These are phyloP conservation scores for Pyrocoelia pectoralis DNA, from an alignment of 2,888 invertebrate genomes.

Conservation along the genomic window DNA sequence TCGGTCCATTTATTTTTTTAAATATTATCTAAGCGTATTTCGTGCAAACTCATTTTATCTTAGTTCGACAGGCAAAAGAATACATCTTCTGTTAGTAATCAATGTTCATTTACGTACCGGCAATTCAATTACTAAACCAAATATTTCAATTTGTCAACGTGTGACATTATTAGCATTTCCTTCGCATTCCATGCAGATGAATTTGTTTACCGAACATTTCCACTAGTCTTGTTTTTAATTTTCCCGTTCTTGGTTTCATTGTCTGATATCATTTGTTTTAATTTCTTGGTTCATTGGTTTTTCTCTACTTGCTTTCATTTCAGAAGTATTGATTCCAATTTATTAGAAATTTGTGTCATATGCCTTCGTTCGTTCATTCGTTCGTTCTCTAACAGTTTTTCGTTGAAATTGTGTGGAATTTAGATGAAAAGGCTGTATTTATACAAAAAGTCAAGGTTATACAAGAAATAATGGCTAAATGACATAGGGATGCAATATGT, in stretches of 20 bases:
- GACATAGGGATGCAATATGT: slow-evolving; percentile 21
- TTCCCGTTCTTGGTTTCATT: not conserved
- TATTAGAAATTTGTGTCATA: not conserved
- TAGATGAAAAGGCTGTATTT: not conserved
- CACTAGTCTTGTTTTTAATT: not conserved
- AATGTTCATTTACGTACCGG: no score
- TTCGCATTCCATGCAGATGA: no score
- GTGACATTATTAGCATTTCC: no score
- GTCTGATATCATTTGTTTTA: not conserved
- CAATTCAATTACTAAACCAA: no score
- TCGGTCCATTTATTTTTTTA: no score
- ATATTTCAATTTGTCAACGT: no score
- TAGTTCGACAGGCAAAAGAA: no score
- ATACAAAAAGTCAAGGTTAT: not conserved
- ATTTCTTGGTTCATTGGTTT: not conserved
- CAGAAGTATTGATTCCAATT: not conserved
- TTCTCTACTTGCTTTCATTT: not conserved
- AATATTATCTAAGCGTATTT: no score
- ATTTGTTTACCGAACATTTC: not conserved
- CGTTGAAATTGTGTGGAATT: not conserved
- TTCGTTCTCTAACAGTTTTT: no score
- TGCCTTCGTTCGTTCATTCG: no score
- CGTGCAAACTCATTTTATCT: no score
- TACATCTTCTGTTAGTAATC: no score
- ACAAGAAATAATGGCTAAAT: slow-evolving; percentile 21